Percentiles rank a stretch among this genome's conserved stretches.
Evolutionary conservation across 2,888 invertebrate species (phyloP).

Genomic region (Entomobrya proxima): DNA sequence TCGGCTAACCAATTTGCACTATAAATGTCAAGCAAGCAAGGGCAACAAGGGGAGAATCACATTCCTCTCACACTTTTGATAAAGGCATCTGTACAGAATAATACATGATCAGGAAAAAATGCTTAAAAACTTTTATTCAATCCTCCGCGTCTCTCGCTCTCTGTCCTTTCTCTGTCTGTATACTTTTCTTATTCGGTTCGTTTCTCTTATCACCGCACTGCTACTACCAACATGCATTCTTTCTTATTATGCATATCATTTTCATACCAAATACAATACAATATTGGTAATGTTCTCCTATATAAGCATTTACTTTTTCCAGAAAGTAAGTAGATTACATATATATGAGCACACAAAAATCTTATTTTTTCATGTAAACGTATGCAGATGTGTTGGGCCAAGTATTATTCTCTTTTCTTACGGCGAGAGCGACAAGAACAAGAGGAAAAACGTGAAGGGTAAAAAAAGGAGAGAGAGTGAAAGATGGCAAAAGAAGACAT

Average conservation of each 20-base stretch:
- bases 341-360: background rate
- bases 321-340: background rate
- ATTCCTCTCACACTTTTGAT: constrained; percentile 70
- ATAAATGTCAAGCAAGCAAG: constrained; percentile 71
- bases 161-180: background rate
- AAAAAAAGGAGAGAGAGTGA: constrained; percentile 8
- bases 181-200: background rate
- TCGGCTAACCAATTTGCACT: constrained; percentile 71
- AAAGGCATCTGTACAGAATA: constrained; percentile 68
- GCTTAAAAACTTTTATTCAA: constrained; percentile 65
- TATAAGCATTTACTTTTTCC: too few relatives aligned
- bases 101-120: constrained; percentile 64
- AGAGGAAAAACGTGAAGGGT: constrained; percentile 43
- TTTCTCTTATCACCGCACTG: background rate
- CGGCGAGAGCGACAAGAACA: constrained; percentile 35
- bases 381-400: constrained; percentile 51
- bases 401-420: constrained; percentile 29
- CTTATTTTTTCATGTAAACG: constrained; percentile 15
- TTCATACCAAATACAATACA: background rate
- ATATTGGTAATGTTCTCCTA: too few relatives aligned
- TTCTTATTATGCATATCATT: constrained; percentile 11
- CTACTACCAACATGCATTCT: background rate
- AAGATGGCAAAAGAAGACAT: constrained; percentile 11
- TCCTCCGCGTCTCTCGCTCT: constrained; percentile 38
- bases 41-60: constrained; percentile 71